Conservation (phyloP, 2,888 invertebrate species). For the Catocala nupta region DNA sequence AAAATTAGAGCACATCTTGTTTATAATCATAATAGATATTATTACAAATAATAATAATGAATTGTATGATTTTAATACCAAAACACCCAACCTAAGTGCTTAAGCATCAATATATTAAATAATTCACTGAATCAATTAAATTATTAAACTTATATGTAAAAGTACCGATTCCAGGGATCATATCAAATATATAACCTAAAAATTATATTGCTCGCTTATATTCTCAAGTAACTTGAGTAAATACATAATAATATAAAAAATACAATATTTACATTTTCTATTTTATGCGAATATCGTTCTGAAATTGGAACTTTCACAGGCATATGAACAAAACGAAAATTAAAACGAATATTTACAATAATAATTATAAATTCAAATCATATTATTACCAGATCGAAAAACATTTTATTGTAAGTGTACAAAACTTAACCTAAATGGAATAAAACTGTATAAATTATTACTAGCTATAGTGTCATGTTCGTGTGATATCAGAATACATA, state of each 20-base stretch:
- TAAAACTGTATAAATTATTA: constrained; percentile 56
- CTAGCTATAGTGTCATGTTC: constrained; percentile 56
- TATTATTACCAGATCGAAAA: constrained; percentile 37
- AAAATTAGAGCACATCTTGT: background rate
- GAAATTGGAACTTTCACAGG: constrained; percentile 53
- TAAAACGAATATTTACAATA: constrained; percentile 49
- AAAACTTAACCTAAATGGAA: constrained; percentile 50
- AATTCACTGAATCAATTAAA: constrained; percentile 61
- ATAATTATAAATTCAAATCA: constrained; percentile 40
- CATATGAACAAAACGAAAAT: constrained; percentile 8
- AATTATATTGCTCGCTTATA: constrained; percentile 59
- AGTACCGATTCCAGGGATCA: constrained; percentile 62
- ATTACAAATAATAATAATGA: constrained; percentile 1
- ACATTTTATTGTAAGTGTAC: constrained; percentile 27
- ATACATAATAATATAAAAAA: constrained; percentile 64
- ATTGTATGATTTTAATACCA: constrained; percentile 35
- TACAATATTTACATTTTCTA: constrained; percentile 75
- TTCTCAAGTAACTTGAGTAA: constrained; percentile 70
- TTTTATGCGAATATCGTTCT: constrained; percentile 45
- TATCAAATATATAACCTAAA: constrained; percentile 54
- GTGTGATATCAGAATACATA: constrained; percentile 44
- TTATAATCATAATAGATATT: constrained; percentile 5
- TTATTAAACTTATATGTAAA: constrained; percentile 58
- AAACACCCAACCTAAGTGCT: constrained; percentile 50
- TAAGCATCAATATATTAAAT: constrained; percentile 73